Evolutionary conservation across 2,113 vertebrate species (phyloP), one percentile per base, ranked within the genome.

Genomic region (Rhabdomys dilectus): DNA sequence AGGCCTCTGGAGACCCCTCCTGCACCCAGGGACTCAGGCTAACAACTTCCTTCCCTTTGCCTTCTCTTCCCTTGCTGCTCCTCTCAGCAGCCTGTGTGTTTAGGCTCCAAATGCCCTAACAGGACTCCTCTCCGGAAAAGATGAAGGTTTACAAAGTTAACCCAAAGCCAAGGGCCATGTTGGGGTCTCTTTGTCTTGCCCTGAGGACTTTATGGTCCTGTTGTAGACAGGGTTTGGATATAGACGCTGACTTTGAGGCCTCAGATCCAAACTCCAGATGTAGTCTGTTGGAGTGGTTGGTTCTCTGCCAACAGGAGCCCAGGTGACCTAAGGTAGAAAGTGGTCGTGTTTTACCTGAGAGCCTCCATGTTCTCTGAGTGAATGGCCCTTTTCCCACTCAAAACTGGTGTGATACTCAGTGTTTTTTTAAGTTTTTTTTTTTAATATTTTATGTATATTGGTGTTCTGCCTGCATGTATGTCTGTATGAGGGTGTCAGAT

Each of bases 321-420:
- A 58, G 87, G 42, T 39, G 51, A 13, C 89, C 39, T 36, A 1
- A 66, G 45, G 5, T 7, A 24, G 2, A 34, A 0, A 22, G 45
- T 7, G 0, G 58, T 36, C 0, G 5, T 0, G 0, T 0, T 16
- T 24, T 5, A 6, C 0, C 51, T 2, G 4, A 16, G 81, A 15
- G 7, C 29, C 62, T 29, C 2, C 56, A 58, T 45, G 17, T 56
- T n/a, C 51, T 80, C 51, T 4, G 34, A 22, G 51, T 80, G 31
- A 34, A 21, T 53, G 48, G 77, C 29, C 51, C 77, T 80, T 36
- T 78, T 56, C 36, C 48, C 77, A 56, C 9, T 19, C 5, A 80
- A 56, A 56, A 56, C 5, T 56, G 77, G 78, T 24, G 10, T 81
- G 51, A 29, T 56, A 7, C 10, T 56, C 11, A 0, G 34, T 81